Base-by-base conservation (phyloP, 92 coral and sea anemone genomes). In the Galaxea fascicularis region DNA sequence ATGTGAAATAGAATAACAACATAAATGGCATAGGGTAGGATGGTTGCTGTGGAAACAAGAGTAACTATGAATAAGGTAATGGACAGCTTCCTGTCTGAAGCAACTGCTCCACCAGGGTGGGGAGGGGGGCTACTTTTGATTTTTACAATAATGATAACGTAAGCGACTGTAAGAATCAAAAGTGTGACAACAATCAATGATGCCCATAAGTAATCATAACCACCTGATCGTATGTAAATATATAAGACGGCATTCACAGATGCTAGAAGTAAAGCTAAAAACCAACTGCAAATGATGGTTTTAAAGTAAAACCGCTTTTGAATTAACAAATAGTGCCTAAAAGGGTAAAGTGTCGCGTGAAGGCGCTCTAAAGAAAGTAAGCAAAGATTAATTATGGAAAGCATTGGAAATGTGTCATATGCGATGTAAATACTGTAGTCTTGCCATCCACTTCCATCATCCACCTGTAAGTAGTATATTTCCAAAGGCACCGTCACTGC, bases 321-420 rank as follows among this genome's bases (percentile, higher is more conserved):
- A 28, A 26, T 51, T 52, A 73, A n/a, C n/a, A n/a, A 7, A 30
- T 62, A 73, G 30, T 73, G 65, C 46, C 64, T 52, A 22, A 74
- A 74, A 2, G 78, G 78, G 52, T 25, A 74, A 53, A 74, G 26
- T 29, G 65, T 74, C 17, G 78, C 65, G 16, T 74, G 78, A 4
- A 74, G 26, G 24, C 78, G 46, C 16, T 74, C 65, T 26, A 74
- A 20, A 13, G 64, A 53, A 51, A 74, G 53, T 35, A 26, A 30
- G 24, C 44, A 54, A 53, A 74, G 64, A 53, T 28, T 74, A 10
- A 29, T n/a, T 10, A 26, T 46, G 26, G 64, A 53, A 15, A 64
- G 44, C 14, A 52, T 3, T 29, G 65, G 47, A 29, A 53, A 74
- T 17, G 20, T 17, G 62, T 17, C 17, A n/a, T 3, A 1, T 15